phyloP scores from a whole-genome alignment of 2,888 invertebrate genomes.

The Acrobasis consociella region DNA sequence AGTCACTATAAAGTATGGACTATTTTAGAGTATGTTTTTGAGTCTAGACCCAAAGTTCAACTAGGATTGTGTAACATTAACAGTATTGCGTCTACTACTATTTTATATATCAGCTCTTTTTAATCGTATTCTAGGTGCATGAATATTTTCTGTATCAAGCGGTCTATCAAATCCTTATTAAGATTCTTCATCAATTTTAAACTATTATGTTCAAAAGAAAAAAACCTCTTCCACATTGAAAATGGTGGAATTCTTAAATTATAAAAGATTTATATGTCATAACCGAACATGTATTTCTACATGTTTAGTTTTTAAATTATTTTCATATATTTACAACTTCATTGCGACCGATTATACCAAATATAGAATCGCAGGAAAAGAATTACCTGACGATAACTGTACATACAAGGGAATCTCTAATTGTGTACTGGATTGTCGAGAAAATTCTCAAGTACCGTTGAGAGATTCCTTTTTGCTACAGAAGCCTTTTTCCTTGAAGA shows the following conservation, averaged over 20 bases:
- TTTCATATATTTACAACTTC: background rate
- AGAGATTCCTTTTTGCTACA: background rate
- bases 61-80: background rate
- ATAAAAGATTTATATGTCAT: too few relatives aligned
- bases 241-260: too few relatives aligned
- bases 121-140: too few relatives aligned
- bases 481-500: constrained; percentile 15
- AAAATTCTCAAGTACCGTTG: constrained; percentile 8
- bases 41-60: background rate
- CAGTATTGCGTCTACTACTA: too few relatives aligned
- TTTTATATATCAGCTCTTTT: too few relatives aligned
- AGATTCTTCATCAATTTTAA: too few relatives aligned
- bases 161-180: too few relatives aligned
- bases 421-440: constrained; percentile 6
- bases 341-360: constrained; percentile 8
- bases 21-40: background rate
- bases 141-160: too few relatives aligned
- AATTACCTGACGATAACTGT: constrained; percentile 8
- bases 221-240: too few relatives aligned
- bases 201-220: too few relatives aligned
- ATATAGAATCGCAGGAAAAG: constrained; percentile 5
- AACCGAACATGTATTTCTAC: too few relatives aligned
- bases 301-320: background rate
- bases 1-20: constrained; percentile 32
- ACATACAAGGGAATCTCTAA: constrained; percentile 13